Percentiles rank a stretch among this genome's conserved stretches.
These are phyloP conservation scores for Drosophila ohnishii DNA, from an alignment of 1,140 invertebrate genomes.

Conservation along the genomic window DNA sequence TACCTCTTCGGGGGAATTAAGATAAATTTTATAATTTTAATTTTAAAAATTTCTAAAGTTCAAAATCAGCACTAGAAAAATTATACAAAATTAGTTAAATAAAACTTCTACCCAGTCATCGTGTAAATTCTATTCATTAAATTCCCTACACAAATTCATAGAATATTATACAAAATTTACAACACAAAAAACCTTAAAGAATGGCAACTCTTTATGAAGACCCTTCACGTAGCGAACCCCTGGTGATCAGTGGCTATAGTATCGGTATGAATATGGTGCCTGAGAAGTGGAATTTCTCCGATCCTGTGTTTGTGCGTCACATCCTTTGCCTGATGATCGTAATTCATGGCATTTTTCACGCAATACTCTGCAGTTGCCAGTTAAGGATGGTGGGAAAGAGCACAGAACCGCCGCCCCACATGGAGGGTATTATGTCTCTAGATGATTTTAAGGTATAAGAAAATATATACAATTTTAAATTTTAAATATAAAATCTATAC, in stretches of 20 bases:
- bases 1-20: no score
- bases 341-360: constrained; percentile 26
- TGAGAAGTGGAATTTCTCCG: neutral
- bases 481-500: no score
- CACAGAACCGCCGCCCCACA: neutral
- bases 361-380: constrained; percentile 45
- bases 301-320: constrained; percentile 54
- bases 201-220: constrained; percentile 53
- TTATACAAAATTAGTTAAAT: neutral
- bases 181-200: neutral
- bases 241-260: constrained; percentile 2
- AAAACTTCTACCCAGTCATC: neutral
- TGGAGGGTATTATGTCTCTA: constrained; percentile 11
- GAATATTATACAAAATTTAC: neutral
- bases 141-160: neutral
- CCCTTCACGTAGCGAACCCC: constrained; percentile 18
- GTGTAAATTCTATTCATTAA: neutral
- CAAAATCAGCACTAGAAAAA: no score
- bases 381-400: neutral
- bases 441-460: constrained; percentile 8
- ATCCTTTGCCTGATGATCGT: constrained; percentile 34
- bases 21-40: no score
- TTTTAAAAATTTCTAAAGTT: neutral
- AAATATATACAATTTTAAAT: fast-evolving
- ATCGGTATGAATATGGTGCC: constrained; percentile 24